Evolutionary conservation across 2,797 vertebrate species (phyloP).

Genomic region (Pampus argenteus): DNA sequence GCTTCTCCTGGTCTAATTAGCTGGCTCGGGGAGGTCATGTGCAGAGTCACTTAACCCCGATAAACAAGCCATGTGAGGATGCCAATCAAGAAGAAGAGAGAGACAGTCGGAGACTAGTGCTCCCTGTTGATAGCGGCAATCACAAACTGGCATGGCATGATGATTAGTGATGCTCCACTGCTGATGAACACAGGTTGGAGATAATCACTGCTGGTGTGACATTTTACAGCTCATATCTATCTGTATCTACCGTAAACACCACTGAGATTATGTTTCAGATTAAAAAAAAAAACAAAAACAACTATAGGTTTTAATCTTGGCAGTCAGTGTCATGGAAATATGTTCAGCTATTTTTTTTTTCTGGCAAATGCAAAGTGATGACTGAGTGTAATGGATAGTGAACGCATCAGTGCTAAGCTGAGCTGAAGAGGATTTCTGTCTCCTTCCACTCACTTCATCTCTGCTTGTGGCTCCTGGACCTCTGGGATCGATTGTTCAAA

Average conservation of each 20-base stretch:
- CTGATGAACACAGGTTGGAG: slow-evolving; percentile 66
- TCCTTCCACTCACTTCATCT: slow-evolving; percentile 46
- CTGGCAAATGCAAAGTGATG: slow-evolving; percentile 50
- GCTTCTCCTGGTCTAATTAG: slow-evolving; percentile 60
- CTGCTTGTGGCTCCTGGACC: slow-evolving; percentile 35
- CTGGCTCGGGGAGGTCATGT: slow-evolving; percentile 62
- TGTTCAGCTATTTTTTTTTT: background rate
- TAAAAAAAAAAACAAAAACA: slow-evolving; percentile 41
- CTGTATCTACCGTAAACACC: slow-evolving; percentile 31
- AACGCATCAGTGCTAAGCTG: slow-evolving; percentile 50
- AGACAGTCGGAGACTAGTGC: slow-evolving; percentile 51
- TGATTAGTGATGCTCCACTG: slow-evolving; percentile 69
- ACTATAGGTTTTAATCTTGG: slow-evolving; percentile 11
- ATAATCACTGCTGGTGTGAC: slow-evolving; percentile 44
- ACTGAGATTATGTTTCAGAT: slow-evolving; percentile 23
- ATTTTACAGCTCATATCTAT: slow-evolving; percentile 31
- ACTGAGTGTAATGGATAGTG: slow-evolving; percentile 62
- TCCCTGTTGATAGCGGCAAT: slow-evolving; percentile 67
- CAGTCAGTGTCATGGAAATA: slow-evolving; percentile 14
- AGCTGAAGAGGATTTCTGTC: slow-evolving; percentile 66
- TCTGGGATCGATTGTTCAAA: slow-evolving; percentile 62
- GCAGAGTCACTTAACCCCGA: slow-evolving; percentile 66
- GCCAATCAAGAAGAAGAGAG: slow-evolving; percentile 73
- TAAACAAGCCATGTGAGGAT: slow-evolving; percentile 69
- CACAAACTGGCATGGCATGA: slow-evolving; percentile 61